phyloP scores from a whole-genome alignment of 2,888 invertebrate species.

The Drosophila dives region DNA sequence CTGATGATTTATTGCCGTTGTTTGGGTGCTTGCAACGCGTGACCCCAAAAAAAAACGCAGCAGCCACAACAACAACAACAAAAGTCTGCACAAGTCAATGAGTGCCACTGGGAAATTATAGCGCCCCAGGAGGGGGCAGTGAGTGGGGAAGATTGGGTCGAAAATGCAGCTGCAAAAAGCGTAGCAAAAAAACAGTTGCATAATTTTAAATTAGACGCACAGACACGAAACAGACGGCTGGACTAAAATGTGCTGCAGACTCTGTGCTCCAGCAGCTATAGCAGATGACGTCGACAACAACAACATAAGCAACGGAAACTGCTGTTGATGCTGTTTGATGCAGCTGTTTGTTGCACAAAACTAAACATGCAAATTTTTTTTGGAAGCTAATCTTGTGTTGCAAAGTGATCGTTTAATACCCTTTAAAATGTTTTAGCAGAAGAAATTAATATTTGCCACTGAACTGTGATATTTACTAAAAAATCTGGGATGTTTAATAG shows the following conservation, averaged over 20 bases:
- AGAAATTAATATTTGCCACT: neutral
- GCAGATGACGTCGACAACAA: constrained; percentile 10
- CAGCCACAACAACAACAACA: constrained; percentile 36
- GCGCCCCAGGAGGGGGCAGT: constrained; percentile 3
- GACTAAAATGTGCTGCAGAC: constrained; percentile 39
- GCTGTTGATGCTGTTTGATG: constrained; percentile 29
- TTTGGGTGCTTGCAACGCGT: constrained; percentile 76
- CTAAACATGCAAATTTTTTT: constrained; percentile 44
- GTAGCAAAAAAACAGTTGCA: constrained; percentile 64
- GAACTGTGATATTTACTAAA: neutral
- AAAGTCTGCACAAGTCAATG: constrained; percentile 62
- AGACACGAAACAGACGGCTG: constrained; percentile 72
- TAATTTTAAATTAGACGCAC: constrained; percentile 79
- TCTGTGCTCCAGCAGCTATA: constrained; percentile 21
- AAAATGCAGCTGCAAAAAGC: constrained; percentile 14
- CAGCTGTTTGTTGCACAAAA: constrained; percentile 27
- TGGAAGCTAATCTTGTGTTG: neutral
- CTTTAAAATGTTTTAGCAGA: constrained; percentile 4
- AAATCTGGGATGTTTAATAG: neutral
- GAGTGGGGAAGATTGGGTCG: constrained; percentile 12
- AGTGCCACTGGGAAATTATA: constrained; percentile 63
- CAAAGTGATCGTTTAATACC: constrained; percentile 20
- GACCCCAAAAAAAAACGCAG: constrained; percentile 73
- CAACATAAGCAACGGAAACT: constrained; percentile 42
- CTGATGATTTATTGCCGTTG: constrained; percentile 75